Evolutionary conservation across 2,113 vertebrate genomes (phyloP).

Genomic region (Clarias batrachus): DNA sequence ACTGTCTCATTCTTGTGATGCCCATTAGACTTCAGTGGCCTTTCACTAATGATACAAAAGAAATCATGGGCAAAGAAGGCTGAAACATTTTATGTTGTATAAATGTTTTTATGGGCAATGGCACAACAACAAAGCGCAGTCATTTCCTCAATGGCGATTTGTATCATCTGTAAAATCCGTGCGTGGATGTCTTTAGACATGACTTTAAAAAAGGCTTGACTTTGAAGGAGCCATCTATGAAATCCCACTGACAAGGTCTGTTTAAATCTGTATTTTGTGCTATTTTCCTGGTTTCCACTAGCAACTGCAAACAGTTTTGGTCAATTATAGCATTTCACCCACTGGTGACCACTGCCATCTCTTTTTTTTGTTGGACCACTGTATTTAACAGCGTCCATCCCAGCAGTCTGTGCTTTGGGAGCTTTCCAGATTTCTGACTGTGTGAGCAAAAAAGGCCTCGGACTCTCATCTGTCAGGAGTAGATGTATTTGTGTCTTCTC

Average conservation of each 20-base stretch:
- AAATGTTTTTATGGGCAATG: conserved; percentile 7
- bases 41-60: conserved; percentile 26
- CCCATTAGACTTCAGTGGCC: conserved; percentile 5
- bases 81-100: conserved; percentile 23
- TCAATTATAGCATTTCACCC: conserved; percentile 26
- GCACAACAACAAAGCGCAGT: conserved; percentile 3
- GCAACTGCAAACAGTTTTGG: conserved; percentile 4
- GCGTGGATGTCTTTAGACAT: neutral
- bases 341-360: neutral
- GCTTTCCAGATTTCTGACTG: neutral
- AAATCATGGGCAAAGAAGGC: neutral
- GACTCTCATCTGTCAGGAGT: neutral
- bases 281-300: conserved; percentile 30
- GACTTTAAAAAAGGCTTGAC: neutral
- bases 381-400: neutral
- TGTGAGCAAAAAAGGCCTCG: neutral
- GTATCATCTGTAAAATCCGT: neutral
- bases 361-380: neutral
- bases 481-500: conserved; percentile 6
- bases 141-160: conserved; percentile 11
- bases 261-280: neutral
- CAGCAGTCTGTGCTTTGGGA: neutral
- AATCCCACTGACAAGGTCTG: neutral
- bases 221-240: neutral
- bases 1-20: neutral